Conservation (phyloP, 2,113 vertebrate species). For the Irena cyanogastra region DNA sequence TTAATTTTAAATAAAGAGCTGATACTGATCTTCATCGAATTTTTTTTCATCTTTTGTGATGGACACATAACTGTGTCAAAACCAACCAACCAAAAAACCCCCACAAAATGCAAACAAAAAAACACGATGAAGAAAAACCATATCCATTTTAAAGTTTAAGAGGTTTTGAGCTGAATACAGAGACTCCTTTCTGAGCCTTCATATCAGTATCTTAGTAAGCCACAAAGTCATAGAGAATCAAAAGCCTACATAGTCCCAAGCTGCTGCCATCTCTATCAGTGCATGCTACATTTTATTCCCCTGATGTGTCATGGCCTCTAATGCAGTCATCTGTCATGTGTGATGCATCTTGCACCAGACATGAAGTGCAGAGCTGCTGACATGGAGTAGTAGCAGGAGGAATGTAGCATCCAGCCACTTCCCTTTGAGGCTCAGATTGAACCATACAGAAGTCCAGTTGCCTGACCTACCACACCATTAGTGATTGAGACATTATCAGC, state of each 20-base stretch:
- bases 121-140: background rate
- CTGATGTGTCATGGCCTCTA: background rate
- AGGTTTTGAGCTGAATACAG: background rate
- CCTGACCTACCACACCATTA: background rate
- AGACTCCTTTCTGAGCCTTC: background rate
- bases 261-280: background rate
- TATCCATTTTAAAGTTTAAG: background rate
- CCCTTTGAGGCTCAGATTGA: background rate
- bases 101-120: background rate
- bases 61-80: background rate
- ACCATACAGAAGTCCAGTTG: background rate
- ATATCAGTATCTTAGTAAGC: background rate
- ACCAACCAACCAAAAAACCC: rapidly evolving
- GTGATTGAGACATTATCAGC: background rate
- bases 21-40: background rate
- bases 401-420: background rate
- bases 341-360: background rate
- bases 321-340: background rate
- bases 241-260: background rate
- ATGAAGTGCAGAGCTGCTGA: background rate
- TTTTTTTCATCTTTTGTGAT: background rate
- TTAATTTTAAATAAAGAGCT: background rate
- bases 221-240: background rate
- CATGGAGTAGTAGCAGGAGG: background rate
- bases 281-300: background rate